phyloP scores from a whole-genome alignment of 2,888 invertebrate genomes.

The Brenthis hecate region DNA sequence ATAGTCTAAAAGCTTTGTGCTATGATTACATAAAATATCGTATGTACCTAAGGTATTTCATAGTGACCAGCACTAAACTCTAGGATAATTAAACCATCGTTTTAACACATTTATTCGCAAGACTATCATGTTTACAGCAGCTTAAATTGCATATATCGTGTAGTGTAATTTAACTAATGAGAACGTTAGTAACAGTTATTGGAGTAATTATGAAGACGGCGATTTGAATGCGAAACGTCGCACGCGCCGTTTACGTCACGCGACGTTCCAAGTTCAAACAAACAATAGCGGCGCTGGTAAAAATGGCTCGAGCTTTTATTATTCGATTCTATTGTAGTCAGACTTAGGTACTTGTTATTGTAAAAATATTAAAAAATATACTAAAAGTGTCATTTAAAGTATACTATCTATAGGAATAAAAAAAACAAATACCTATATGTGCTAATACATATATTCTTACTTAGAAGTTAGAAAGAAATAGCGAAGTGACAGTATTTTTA shows the following conservation, averaged over 20 bases:
- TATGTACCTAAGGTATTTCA: too few species aligned
- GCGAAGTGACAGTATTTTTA: too few species aligned
- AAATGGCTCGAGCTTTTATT: constrained; percentile 80
- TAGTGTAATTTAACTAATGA: constrained; percentile 30
- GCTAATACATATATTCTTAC: too few species aligned
- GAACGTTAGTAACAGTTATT: constrained; percentile 49
- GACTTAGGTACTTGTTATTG: constrained; percentile 17
- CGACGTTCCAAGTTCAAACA: constrained; percentile 76
- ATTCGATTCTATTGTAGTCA: constrained; percentile 63
- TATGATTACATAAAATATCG: too few species aligned
- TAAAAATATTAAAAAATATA: neutral
- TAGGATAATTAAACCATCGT: neutral
- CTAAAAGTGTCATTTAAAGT: neutral
- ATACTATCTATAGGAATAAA: too few species aligned
- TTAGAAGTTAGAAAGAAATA: too few species aligned
- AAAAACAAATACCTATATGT: too few species aligned
- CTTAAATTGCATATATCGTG: constrained; percentile 14
- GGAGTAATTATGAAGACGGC: constrained; percentile 44
- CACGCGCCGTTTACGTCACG: constrained; percentile 76
- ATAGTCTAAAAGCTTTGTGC: too few species aligned
- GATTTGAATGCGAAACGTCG: constrained; percentile 74
- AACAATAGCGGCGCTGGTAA: constrained; percentile 69
- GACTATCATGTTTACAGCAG: constrained; percentile 9
- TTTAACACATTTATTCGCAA: constrained; percentile 5
- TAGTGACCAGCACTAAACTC: too few species aligned